Conservation (phyloP, 1,140 invertebrate genomes). For the Luehdorfia chinensis region DNA sequence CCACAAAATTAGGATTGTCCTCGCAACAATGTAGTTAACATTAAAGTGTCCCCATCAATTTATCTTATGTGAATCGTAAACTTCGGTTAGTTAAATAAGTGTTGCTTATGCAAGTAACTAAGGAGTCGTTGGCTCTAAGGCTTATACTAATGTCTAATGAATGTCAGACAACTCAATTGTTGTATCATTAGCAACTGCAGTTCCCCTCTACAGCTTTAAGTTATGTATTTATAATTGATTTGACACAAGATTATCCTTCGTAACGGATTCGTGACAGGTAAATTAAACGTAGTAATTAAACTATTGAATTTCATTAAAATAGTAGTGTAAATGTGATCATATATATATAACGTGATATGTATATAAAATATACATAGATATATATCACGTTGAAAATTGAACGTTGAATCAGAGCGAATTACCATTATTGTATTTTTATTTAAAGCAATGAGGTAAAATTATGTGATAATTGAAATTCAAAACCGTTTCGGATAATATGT, state of each 20-base stretch:
- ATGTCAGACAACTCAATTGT: constrained; percentile 13
- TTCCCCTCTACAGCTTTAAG: constrained; percentile 15
- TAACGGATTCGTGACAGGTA: constrained; percentile 20
- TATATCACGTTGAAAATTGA: no score
- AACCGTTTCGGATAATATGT: no score
- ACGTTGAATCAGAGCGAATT: no score
- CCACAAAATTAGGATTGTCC: constrained; percentile 7
- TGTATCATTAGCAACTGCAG: constrained; percentile 6
- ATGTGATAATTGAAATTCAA: no score
- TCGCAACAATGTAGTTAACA: background rate
- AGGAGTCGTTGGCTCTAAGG: constrained; percentile 6
- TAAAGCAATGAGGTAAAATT: no score
- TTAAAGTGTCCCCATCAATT: constrained; percentile 1
- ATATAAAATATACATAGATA: no score
- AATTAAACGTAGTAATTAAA: constrained; percentile 17
- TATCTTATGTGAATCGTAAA: constrained; percentile 12
- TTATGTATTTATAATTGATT: constrained; percentile 21
- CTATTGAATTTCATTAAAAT: constrained; percentile 18
- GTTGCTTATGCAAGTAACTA: constrained; percentile 5
- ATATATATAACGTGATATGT: no score
- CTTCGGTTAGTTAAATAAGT: constrained; percentile 2
- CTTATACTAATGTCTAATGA: constrained; percentile 7
- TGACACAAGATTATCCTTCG: constrained; percentile 19
- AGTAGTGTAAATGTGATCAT: no score
- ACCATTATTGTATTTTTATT: no score